Evolutionary conservation across 2,888 invertebrate genomes (phyloP), one percentile per base, ranked within the genome.

Genomic region (Galerucella pusilla): DNA sequence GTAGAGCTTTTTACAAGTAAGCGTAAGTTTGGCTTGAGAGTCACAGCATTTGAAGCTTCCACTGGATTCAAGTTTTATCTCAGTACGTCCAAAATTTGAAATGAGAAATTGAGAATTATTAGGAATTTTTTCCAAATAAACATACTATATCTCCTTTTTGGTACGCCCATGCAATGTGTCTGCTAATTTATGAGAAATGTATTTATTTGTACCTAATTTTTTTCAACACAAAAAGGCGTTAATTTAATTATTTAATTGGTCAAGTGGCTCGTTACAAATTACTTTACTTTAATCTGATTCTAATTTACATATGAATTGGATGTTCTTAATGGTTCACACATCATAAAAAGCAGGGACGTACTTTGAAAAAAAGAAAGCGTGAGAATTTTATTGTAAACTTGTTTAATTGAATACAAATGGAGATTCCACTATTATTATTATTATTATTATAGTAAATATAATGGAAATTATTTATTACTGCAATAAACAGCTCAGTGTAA

Each of bases 171-270:
- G 79, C 82, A 81, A 83, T 83, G 81, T 78, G 80, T 82, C 80
- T 79, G 81, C 81, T 83, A 84, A 84, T 83, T 83, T 79, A 79
- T 78, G 71, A 65, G 77, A 80, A 81, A 81, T 80, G 81, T 52
- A 82, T 78, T 78, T 81, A 80, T 75, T 75, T 78, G 75, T 76
- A 79, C 71, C 71, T 72, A 74, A 72, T 76, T 49, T 74, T 74
- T 71, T 76, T 57, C 57, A 70, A 71, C 63, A 66, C 69, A 45
- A 25, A 65, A 80, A 74, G 73, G 78, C 75, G 77, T 77, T 81
- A 80, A 82, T 81, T 82, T 81, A 80, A 81, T 82, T 81, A 81
- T 75, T 75, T 78, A 77, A 78, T 77, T 77, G 76, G 72, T 72
- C 68, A 75, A 75, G 71, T 74, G 42, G 72, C 74, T 75, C 75